Evolutionary conservation across 2,888 invertebrate species (phyloP).

Genomic region (Pachycephus smyrnensis): DNA sequence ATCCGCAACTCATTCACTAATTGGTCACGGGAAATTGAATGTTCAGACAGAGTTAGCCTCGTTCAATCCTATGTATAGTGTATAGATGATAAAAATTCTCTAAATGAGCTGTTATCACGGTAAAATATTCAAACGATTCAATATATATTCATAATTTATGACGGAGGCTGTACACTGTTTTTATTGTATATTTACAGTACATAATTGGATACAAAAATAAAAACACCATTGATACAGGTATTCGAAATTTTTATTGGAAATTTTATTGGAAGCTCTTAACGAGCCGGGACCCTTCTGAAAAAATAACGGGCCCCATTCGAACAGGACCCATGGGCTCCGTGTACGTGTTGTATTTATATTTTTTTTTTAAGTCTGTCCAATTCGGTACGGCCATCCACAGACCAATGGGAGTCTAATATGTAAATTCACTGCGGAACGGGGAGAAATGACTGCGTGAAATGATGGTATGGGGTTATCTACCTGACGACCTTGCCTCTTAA

Average conservation of each 20-base stretch:
- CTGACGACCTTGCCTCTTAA: slow-evolving; percentile 54
- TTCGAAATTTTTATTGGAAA: not conserved
- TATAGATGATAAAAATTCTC: not conserved
- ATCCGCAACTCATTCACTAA: not conserved
- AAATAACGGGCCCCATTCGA: not conserved
- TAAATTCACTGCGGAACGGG: slow-evolving; percentile 14
- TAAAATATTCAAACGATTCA: not conserved
- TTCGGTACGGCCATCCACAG: not conserved
- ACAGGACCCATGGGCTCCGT: not conserved
- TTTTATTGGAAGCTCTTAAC: not conserved
- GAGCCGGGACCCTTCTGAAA: not conserved
- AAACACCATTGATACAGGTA: not conserved
- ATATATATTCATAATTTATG: not conserved
- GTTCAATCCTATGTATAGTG: not conserved
- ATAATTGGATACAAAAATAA: not conserved
- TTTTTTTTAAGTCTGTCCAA: not conserved
- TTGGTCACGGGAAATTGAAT: slow-evolving; percentile 9
- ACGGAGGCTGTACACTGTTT: not conserved
- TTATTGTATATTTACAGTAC: not conserved
- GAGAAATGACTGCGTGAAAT: slow-evolving; percentile 35
- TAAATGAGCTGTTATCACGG: not conserved
- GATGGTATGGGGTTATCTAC: slow-evolving; percentile 52
- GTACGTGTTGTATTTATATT: not conserved
- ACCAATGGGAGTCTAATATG: slow-evolving; percentile 14
- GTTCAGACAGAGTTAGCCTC: not conserved